Base-by-base conservation (phyloP, 1,140 invertebrate genomes). In the Sycobia sp. region DNA sequence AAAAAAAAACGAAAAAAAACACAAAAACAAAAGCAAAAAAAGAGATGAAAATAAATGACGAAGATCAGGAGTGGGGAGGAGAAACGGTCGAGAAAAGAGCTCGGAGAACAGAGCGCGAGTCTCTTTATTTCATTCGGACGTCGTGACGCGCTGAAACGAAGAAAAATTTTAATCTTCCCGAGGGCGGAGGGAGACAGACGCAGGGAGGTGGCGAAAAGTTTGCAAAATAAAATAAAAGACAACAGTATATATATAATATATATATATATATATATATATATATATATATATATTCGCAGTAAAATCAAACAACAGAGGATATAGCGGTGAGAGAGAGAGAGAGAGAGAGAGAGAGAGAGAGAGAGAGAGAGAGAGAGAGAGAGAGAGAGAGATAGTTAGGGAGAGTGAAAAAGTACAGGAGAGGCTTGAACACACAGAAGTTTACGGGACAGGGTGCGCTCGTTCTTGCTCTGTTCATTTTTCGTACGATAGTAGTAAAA, bases 91-190 rank as follows among this genome's bases (percentile, higher is more conserved):
- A 23, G 50, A 27, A 39, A 34, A 56, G 25, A 63, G 18, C 3
- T 18, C 54, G 18, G n/a, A 22, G 8, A n/a, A n/a, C n/a, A n/a
- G n/a, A n/a, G n/a, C n/a, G n/a, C n/a, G n/a, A n/a, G n/a, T n/a
- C n/a, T n/a, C n/a, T n/a, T n/a, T n/a, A n/a, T n/a, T n/a, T n/a
- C n/a, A n/a, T 13, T 25, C 25, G 29, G 50, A 44, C 38, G 23
- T 25, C 20, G 5, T 61, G 38, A 61, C 39, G 18, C 20, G 39
- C 50, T 61, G 36, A 53, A 22, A 36, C 38, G 27, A 53, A 43
- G 47, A 51, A 47, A 43, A 61, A 41, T 56, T 63, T 56, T 57
- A 63, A 63, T 63, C 54, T 63, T 13, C 46, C 23, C 44, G 32
- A 0, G 23, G 23, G 22, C 3, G 25, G 39, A 41, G 41, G 29